Base-by-base conservation (phyloP, 2,888 invertebrate species). In the Resseliella maxima region DNA sequence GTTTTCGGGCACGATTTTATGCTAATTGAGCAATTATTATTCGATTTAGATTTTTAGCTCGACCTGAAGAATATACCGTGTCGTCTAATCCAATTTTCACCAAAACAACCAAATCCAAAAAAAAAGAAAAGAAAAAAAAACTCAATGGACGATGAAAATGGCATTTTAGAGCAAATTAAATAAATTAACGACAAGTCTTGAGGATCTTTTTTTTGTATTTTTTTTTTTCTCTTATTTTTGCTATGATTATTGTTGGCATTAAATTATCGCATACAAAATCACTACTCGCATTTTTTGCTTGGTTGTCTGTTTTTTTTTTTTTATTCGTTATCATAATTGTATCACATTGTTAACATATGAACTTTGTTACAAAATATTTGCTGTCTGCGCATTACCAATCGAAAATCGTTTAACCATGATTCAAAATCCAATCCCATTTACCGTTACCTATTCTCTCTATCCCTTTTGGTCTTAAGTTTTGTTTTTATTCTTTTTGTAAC, bases 21-120 rank as follows among this genome's bases (percentile, higher is more conserved):
- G 72, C 72, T 72, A 72, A 72, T 72, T 72, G 72, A 72, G 72
- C 72, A 72, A 72, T 72, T 72, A 72, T 72, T 72, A 72, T 72
- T 72, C 72, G 72, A 72, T 72, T 72, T 72, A 72, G 72, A 72
- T 72, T 72, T 59, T 59, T 27, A 15, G 35, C n/a, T 15, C 35
- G 72, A 72, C 27, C 35, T 35, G 72, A 72, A 18, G 72, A 72
- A 21, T 21, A n/a, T 72, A 72, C 72, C 31, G 27, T 72, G 27
- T 72, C 31, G 18, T 31, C 35, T 35, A 72, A 35, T 72, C 35
- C 59, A 59, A 18, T 50, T 41, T 41, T 50, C 46, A 50, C 46
- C n/a, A n/a, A n/a, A n/a, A n/a, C n/a, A n/a, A n/a, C n/a, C n/a
- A n/a, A n/a, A n/a, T n/a, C n/a, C n/a, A n/a, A n/a, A n/a, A n/a